Evolutionary conservation across 1,140 invertebrate species (phyloP).

Genomic region (Wiebesia pumilae): DNA sequence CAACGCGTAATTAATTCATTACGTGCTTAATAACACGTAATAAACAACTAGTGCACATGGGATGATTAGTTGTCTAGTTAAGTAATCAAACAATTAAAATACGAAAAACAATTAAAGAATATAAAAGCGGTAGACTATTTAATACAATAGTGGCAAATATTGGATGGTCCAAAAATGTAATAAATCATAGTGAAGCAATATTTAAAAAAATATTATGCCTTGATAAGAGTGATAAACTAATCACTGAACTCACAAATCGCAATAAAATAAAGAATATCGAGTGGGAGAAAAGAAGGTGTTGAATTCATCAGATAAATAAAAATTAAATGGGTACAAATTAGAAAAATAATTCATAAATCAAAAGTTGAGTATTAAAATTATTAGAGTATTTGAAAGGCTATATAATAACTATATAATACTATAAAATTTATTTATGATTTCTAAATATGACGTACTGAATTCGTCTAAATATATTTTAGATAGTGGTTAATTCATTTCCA

Average conservation of each 20-base stretch:
- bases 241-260: no score
- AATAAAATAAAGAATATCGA: neutral
- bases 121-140: neutral
- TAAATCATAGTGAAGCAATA: neutral
- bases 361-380: no score
- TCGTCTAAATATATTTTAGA: no score
- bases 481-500: no score
- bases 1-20: neutral
- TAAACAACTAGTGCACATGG: neutral
- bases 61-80: neutral
- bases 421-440: no score
- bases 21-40: neutral
- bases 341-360: no score
- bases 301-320: neutral
- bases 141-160: neutral
- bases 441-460: no score
- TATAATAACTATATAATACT: no score
- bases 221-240: neutral
- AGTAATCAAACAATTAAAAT: neutral
- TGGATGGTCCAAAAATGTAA: neutral
- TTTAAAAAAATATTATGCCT: neutral
- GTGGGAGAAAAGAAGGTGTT: neutral
- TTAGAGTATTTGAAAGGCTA: no score
- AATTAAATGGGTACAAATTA: neutral
- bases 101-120: no score